Evolutionary conservation across 2,797 vertebrate genomes (phyloP).

Genomic region (Betta splendens): DNA sequence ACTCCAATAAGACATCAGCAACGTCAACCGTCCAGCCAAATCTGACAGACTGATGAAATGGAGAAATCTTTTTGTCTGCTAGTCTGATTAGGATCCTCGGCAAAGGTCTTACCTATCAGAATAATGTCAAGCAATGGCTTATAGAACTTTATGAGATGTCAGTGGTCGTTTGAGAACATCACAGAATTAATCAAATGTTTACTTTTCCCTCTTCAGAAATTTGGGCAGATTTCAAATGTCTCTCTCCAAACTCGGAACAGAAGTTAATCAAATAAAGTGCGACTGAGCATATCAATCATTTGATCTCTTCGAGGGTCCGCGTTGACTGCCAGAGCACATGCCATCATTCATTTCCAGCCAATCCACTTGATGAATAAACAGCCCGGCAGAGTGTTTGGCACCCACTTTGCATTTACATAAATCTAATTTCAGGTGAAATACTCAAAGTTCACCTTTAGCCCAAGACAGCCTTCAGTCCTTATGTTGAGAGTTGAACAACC

Average conservation of each 20-base stretch:
- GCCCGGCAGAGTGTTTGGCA: slow-evolving; percentile 59
- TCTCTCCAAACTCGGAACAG: slow-evolving; percentile 39
- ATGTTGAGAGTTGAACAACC: slow-evolving; percentile 38
- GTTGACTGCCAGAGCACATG: slow-evolving; percentile 46
- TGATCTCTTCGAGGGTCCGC: slow-evolving; percentile 44
- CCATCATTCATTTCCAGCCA: slow-evolving; percentile 74
- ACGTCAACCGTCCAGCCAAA: slow-evolving; percentile 1
- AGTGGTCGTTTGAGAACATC: slow-evolving; percentile 18
- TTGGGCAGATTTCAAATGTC: slow-evolving; percentile 32
- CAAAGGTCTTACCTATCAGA: slow-evolving; percentile 25
- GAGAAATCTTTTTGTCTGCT: slow-evolving; percentile 13
- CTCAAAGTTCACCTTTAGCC: slow-evolving; percentile 65
- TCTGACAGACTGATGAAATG: slow-evolving; percentile 11
- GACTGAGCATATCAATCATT: slow-evolving; percentile 75
- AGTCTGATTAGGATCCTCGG: slow-evolving; percentile 9
- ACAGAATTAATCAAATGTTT: slow-evolving; percentile 40
- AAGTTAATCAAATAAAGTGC: slow-evolving; percentile 75
- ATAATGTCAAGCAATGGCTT: slow-evolving; percentile 33
- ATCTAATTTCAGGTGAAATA: slow-evolving; percentile 77
- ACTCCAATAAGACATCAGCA: background rate
- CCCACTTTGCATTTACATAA: slow-evolving; percentile 70
- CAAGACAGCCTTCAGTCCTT: slow-evolving; percentile 44
- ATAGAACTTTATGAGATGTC: slow-evolving; percentile 19
- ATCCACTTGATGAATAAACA: slow-evolving; percentile 77
- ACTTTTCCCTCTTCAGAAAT: slow-evolving; percentile 30